A percentile compares a stretch with the other conserved stretches of the same genome.
Evolutionary conservation across 2,797 vertebrate genomes (phyloP).

Genomic region (Microctenopoma lineatum): DNA sequence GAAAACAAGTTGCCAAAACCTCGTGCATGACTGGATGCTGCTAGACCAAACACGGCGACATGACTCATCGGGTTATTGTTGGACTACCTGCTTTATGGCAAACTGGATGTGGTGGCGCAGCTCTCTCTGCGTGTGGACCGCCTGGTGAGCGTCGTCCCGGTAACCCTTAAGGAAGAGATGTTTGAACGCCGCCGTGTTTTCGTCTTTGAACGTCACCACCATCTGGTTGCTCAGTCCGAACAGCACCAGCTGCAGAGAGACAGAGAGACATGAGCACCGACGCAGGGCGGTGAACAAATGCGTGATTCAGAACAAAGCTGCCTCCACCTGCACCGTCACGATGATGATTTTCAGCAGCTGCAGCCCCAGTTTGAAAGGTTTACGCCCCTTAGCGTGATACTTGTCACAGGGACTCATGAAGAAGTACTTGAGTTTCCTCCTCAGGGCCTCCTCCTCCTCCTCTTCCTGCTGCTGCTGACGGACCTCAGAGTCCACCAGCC

Average conservation of each 20-base stretch:
- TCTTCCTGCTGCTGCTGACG: slow-evolving; percentile 61
- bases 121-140: slow-evolving; percentile 85
- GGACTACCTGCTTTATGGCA: slow-evolving; percentile 85
- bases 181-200: slow-evolving; percentile 91
- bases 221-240: slow-evolving; percentile 97
- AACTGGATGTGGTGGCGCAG: slow-evolving; percentile 83
- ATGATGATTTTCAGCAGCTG: slow-evolving; percentile 92
- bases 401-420: slow-evolving; percentile 97
- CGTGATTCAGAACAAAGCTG: not conserved
- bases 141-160: slow-evolving; percentile 78
- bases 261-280: not conserved
- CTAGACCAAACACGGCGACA: not conserved
- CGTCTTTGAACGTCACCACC: slow-evolving; percentile 93
- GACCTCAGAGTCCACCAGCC: slow-evolving; percentile 39
- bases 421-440: slow-evolving; percentile 92
- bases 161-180: slow-evolving; percentile 93
- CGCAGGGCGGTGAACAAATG: no score
- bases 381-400: slow-evolving; percentile 91
- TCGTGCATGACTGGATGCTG: not conserved
- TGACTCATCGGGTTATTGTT: not conserved
- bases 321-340: slow-evolving; percentile 89
- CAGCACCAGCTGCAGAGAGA: slow-evolving; percentile 86
- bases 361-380: slow-evolving; percentile 90
- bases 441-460: slow-evolving; percentile 87
- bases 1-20: not conserved